Percentiles rank a stretch among this genome's conserved stretches.
phyloP scores from a whole-genome alignment of 2,113 vertebrate species.

The Sinocyclocheilus grahami region DNA sequence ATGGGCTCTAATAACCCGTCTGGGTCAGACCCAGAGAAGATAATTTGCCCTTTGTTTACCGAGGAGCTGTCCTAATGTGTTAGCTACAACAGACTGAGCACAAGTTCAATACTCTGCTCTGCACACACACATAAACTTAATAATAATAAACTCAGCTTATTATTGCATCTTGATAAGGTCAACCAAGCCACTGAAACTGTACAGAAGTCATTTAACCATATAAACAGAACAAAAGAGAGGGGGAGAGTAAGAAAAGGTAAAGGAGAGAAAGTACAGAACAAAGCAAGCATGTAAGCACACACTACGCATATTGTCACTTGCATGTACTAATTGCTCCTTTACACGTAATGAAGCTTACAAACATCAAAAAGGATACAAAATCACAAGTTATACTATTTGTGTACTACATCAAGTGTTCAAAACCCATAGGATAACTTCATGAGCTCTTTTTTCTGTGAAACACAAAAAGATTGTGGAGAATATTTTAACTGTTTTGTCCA shows the following conservation, averaged over 20 bases:
- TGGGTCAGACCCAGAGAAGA: constrained; percentile 23
- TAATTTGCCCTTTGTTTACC: constrained; percentile 12
- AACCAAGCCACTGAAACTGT: constrained; percentile 34
- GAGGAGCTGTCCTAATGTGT: constrained; percentile 25
- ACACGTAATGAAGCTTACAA: neutral
- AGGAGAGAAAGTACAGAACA: neutral
- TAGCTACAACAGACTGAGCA: constrained; percentile 38
- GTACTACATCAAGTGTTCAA: no score
- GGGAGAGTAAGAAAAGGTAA: neutral
- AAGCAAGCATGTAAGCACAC: neutral
- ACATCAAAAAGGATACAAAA: neutral
- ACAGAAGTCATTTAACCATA: constrained; percentile 31
- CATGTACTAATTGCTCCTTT: neutral
- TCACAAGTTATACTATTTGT: no score
- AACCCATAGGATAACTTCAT: no score
- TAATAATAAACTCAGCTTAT: constrained; percentile 27
- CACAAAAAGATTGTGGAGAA: no score
- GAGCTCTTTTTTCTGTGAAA: no score
- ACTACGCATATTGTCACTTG: neutral
- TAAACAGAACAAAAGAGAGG: constrained; percentile 22
- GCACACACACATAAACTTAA: constrained; percentile 2
- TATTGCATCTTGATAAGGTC: constrained; percentile 44
- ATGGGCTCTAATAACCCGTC: constrained; percentile 23
- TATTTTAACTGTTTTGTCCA: no score
- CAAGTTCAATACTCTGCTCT: constrained; percentile 15